These are phyloP conservation scores for Lepidonotus clava DNA, from an alignment of 2,888 invertebrate species.

Conservation along the genomic window DNA sequence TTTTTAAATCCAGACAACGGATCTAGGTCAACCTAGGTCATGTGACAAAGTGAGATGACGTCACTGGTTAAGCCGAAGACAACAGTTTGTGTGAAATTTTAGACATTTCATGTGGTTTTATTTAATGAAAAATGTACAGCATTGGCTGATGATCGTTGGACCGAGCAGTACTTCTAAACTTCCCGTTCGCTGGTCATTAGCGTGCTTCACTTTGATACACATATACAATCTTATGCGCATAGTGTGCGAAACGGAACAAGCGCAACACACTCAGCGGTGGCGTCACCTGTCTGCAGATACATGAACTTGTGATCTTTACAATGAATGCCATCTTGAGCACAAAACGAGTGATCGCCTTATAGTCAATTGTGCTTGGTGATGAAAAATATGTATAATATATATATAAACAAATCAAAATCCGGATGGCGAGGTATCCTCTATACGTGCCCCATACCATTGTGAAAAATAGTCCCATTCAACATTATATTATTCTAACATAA, in stretches of 20 bases:
- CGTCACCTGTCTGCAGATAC: background rate
- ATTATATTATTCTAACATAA: background rate
- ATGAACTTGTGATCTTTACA: conserved; percentile 1
- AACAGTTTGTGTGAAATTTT: conserved; percentile 5
- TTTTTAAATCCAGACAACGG: background rate
- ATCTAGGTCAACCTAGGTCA: conserved; percentile 22
- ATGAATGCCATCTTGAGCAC: conserved; percentile 40
- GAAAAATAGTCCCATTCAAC: background rate
- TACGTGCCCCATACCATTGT: background rate
- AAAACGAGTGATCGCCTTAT: background rate
- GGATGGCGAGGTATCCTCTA: background rate
- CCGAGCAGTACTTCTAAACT: too few relatives aligned
- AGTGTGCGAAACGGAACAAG: background rate
- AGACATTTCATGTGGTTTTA: background rate
- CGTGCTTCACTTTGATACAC: background rate
- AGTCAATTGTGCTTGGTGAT: background rate
- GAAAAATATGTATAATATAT: conserved; percentile 19
- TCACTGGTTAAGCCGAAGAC: conserved; percentile 34
- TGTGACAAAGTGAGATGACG: conserved; percentile 30
- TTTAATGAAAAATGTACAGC: background rate
- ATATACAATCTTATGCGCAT: background rate
- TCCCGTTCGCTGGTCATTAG: background rate
- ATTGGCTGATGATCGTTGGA: too few relatives aligned
- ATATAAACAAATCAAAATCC: conserved; percentile 12
- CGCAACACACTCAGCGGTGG: background rate